A percentile compares a stretch with the other conserved stretches of the same genome.
phyloP scores from a whole-genome alignment of 1,140 invertebrate genomes.

The Steinernema feltiae region DNA sequence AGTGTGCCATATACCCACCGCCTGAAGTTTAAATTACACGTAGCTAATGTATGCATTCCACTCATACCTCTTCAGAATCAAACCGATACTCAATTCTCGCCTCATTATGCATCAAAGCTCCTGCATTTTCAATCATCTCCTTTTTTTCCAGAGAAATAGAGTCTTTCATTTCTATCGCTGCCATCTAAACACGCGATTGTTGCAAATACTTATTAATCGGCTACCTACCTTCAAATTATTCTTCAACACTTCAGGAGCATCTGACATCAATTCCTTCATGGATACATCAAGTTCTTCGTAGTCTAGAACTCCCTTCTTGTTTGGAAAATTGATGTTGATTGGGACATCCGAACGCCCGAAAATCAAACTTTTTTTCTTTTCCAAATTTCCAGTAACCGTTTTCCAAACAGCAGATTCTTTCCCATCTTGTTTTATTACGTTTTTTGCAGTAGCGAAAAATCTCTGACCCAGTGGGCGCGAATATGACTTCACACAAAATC shows the following conservation, averaged over 20 bases:
- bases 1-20: slow-evolving; percentile 28
- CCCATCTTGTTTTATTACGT: no score
- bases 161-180: neutral
- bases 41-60: neutral
- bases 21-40: slow-evolving; percentile 21
- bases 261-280: slow-evolving; percentile 28
- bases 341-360: slow-evolving; percentile 22
- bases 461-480: no score
- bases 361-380: slow-evolving; percentile 23
- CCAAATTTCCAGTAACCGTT: neutral
- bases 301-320: slow-evolving; percentile 29
- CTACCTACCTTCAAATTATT: neutral
- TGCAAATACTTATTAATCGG: slow-evolving; percentile 14
- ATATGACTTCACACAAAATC: no score
- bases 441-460: no score
- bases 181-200: slow-evolving; percentile 21
- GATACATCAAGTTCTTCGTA: slow-evolving; percentile 37
- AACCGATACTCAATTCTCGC: slow-evolving; percentile 34
- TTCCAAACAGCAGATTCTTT: neutral
- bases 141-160: slow-evolving; percentile 20
- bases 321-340: slow-evolving; percentile 30
- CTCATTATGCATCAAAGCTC: slow-evolving; percentile 29
- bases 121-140: slow-evolving; percentile 19
- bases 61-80: slow-evolving; percentile 26
- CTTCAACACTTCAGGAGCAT: slow-evolving; percentile 21